These are phyloP conservation scores for Mechanitis mazaeus DNA, from an alignment of 2,888 invertebrate species.

Conservation along the genomic window DNA sequence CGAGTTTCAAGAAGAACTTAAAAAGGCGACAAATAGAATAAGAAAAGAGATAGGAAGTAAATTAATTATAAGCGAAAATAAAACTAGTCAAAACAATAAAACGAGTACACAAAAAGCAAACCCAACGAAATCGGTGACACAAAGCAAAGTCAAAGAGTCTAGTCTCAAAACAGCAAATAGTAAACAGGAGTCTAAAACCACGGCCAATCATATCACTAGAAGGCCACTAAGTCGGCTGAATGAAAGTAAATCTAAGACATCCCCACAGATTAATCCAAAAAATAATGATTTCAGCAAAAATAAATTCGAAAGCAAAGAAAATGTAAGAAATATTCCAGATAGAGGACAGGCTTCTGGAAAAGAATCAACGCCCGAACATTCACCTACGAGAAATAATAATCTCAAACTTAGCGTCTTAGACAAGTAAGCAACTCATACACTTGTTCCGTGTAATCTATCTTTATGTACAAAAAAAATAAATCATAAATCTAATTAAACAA, in stretches of 20 bases:
- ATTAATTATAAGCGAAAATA: constrained; percentile 65
- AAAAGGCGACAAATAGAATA: constrained; percentile 72
- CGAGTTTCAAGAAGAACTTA: constrained; percentile 73
- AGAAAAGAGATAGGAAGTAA: constrained; percentile 68
- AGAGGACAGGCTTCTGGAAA: constrained; percentile 79
- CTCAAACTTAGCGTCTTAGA: constrained; percentile 41
- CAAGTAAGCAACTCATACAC: constrained; percentile 43
- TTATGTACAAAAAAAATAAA: too few species aligned
- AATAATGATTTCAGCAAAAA: constrained; percentile 43
- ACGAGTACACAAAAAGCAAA: constrained; percentile 52
- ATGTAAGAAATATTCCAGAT: constrained; percentile 54
- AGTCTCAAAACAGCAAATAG: constrained; percentile 55
- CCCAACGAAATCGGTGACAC: constrained; percentile 63
- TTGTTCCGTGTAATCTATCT: too few species aligned
- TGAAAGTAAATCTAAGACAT: constrained; percentile 51
- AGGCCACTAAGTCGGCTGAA: constrained; percentile 54
- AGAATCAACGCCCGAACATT: constrained; percentile 79
- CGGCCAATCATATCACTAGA: constrained; percentile 38
- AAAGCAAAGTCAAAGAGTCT: constrained; percentile 71
- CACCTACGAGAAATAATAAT: constrained; percentile 63
- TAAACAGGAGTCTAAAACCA: constrained; percentile 42
- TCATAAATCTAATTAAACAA: not conserved
- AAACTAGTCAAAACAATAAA: constrained; percentile 68
- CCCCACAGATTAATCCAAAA: constrained; percentile 39
- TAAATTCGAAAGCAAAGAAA: constrained; percentile 53